Evolutionary conservation across 2,113 vertebrate genomes (phyloP), one percentile per base, ranked within the genome.

Genomic region (Himantopus leucocephalus): DNA sequence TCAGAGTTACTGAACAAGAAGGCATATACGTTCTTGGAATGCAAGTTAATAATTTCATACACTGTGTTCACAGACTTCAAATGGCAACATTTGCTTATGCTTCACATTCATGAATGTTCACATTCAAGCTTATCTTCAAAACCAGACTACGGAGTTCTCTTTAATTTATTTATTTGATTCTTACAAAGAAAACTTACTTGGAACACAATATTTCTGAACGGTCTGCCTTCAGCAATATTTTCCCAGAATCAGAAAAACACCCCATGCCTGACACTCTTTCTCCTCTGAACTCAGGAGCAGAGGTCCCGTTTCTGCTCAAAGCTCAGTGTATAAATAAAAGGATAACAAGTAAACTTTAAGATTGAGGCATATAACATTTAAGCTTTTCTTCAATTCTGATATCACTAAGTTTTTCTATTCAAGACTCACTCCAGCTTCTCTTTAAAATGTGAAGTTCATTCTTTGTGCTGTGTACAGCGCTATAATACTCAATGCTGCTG

Each of bases 71-170:
- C 34, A 90, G 73, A 90, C 60, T 82, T 96, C 74, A 92, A 82
- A 92, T 24, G 45, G 34, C 39, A 81, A 12, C 35, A 43, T 63
- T 89, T 84, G 12, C 48, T 88, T 67, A 71, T 21, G 21, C 21
- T 90, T 14, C 37, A 37, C 37, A 37, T 37, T 37, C 37, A 37
- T 37, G 37, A 37, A 37, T 37, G 19, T 68, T 92, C 66, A 81
- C 43, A 82, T 43, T 95, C 34, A 59, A 68, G 48, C 34, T 92
- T 95, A 90, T 79, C 84, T 81, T 85, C 81, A 88, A 96, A 91
- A 75, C 41, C 80, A 91, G 60, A 75, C 35, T 53, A 63, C 3
- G 1, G 5, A 47, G 10, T 43, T 91, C 12, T 37, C 20, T 60
- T 50, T 23, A 32, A 63, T 48, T 90, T 64, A 76, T 82, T 82